Percentiles rank a stretch among this genome's conserved stretches.
These are phyloP conservation scores for Prunella strophiata DNA, from an alignment of 2,797 vertebrate genomes.

Conservation along the genomic window DNA sequence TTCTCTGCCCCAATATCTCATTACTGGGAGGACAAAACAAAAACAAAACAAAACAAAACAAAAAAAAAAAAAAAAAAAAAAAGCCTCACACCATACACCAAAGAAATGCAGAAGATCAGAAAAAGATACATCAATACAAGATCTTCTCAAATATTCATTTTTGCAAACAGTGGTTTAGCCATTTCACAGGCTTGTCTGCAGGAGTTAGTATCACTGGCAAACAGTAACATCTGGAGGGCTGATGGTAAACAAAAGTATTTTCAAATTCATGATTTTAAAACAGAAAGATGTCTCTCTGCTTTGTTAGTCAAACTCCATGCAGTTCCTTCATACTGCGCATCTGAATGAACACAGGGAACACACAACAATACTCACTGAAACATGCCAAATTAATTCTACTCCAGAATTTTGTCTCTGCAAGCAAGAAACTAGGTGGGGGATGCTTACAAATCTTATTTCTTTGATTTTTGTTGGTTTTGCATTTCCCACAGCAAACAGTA, in stretches of 20 bases:
- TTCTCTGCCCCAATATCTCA: not conserved
- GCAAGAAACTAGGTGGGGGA: not conserved
- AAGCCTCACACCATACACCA: not conserved
- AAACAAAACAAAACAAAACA: not conserved
- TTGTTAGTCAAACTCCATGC: not conserved
- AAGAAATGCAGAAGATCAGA: not conserved
- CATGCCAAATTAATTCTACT: conserved; percentile 5
- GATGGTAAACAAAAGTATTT: conserved; percentile 6
- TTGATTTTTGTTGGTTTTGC: not conserved
- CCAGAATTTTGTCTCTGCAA: not conserved
- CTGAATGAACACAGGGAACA: not conserved
- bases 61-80: not conserved
- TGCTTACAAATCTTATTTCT: conserved; percentile 6
- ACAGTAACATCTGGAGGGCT: not conserved
- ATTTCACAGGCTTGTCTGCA: not conserved
- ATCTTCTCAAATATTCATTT: not conserved
- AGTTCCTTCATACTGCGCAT: not conserved
- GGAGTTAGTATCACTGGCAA: not conserved
- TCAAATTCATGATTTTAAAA: conserved; percentile 1
- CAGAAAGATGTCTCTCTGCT: not conserved
- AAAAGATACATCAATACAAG: not conserved
- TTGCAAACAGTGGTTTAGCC: not conserved
- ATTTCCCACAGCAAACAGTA: not conserved
- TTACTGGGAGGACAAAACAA: not conserved
- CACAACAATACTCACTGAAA: conserved; percentile 25